These are phyloP conservation scores for Benitochromis conjunctus DNA, from an alignment of 2,113 vertebrate species.

Conservation along the genomic window DNA sequence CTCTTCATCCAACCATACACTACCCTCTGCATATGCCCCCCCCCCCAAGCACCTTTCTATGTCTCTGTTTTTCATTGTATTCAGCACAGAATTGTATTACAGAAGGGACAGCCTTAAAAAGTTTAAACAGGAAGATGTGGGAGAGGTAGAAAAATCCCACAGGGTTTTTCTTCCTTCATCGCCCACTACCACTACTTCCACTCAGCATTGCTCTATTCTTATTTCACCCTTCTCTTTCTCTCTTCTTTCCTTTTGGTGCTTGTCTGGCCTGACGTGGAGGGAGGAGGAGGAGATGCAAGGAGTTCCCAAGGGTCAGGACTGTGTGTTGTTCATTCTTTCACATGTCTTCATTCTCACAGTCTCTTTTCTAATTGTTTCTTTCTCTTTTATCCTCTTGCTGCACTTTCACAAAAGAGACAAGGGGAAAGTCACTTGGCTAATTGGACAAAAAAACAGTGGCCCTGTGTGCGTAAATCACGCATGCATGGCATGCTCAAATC, in stretches of 20 bases:
- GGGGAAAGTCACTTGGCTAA: slow-evolving; percentile 35
- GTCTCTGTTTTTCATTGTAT: neutral
- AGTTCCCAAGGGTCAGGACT: slow-evolving; percentile 38
- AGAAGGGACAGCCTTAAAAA: neutral
- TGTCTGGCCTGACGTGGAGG: neutral
- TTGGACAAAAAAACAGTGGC: slow-evolving; percentile 26
- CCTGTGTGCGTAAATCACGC: rapidly evolving
- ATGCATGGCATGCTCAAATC: neutral
- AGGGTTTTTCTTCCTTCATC: slow-evolving; percentile 16
- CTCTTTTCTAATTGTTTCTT: neutral
- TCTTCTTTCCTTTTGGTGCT: neutral
- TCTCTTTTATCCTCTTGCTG: neutral
- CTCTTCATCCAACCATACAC: neutral
- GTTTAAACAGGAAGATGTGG: slow-evolving; percentile 19
- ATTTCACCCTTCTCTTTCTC: neutral
- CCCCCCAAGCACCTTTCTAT: neutral
- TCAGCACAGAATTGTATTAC: slow-evolving; percentile 32
- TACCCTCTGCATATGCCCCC: neutral
- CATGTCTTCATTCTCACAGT: slow-evolving; percentile 23
- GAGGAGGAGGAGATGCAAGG: neutral
- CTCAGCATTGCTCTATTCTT: slow-evolving; percentile 20
- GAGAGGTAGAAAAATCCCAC: slow-evolving; percentile 9
- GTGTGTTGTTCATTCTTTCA: slow-evolving; percentile 42
- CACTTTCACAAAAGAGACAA: slow-evolving; percentile 4
- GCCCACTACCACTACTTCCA: neutral